Evolutionary conservation across 2,797 vertebrate species (phyloP), one percentile per base, ranked within the genome.

Genomic region (Channallabes apus): DNA sequence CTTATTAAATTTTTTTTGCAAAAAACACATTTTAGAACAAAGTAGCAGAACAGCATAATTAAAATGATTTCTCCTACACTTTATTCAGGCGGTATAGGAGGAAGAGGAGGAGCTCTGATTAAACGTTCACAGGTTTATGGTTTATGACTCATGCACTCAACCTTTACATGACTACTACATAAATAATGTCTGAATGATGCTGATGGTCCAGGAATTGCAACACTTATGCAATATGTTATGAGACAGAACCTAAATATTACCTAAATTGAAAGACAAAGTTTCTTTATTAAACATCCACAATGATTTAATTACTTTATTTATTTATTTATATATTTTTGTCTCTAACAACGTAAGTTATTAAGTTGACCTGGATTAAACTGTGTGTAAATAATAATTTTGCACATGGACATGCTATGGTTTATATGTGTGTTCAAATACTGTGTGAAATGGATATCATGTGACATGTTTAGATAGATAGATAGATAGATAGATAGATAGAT

Each of bases 31-130:
- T 65, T 65, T 67, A 67, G 27, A 32, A 67, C 7, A 35, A 18
- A 68, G 35, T 11, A n/a, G 9, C 7, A 18, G 65, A 67, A 67
- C 29, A 68, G 29, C 5, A 32, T 32, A 3, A 38, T 69, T 38
- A 38, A 22, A 41, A 38, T 22, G 9, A 41, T 41, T 38, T 41
- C 20, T 71, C 14, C 24, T 38, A 41, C 68, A 38, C 38, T 24
- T 41, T 71, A 71, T 71, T 22, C 38, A 3, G 35, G 22, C 11
- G 67, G 29, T 29, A 32, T 29, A 17, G 27, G 27, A 69, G 7
- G 67, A 35, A 18, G 68, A 24, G 35, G 35, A n/a, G 71, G 46
- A 73, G 71, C 71, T 73, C 22, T 72, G 69, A 72, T 72, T 72
- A 72, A 72, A 46, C 24, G 6, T 51, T n/a, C 12, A 72, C 69